Evolutionary conservation across 2,113 vertebrate genomes (phyloP).

Genomic region (Campylomormyrus tamandua): DNA sequence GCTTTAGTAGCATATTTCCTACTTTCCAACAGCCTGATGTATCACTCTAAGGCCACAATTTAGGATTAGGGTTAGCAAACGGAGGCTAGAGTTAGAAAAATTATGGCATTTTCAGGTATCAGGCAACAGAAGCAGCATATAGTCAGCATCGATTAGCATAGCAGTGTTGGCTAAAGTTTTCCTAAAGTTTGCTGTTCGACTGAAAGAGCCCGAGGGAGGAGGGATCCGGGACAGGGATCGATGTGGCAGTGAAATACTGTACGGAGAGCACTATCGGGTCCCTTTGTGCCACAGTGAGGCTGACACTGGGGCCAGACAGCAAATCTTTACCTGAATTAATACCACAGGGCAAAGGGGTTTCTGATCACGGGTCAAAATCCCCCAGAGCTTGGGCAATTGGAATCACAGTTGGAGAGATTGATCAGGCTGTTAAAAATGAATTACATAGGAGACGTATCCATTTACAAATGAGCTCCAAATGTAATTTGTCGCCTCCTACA

Average conservation of each 20-base stretch:
- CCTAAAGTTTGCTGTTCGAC: constrained; percentile 13
- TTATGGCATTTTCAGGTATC: too few species aligned
- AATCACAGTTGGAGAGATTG: constrained; percentile 34
- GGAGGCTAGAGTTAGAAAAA: too few species aligned
- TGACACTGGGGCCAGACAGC: constrained; percentile 21
- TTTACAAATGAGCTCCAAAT: constrained; percentile 21
- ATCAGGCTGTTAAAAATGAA: constrained; percentile 36
- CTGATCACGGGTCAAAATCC: constrained; percentile 7
- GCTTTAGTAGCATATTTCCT: too few species aligned
- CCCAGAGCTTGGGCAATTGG: constrained; percentile 29
- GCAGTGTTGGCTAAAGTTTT: background rate
- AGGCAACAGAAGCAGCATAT: background rate
- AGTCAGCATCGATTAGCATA: background rate
- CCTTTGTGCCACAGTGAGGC: background rate
- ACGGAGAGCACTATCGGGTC: constrained; percentile 32
- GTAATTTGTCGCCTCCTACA: background rate
- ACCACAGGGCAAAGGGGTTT: constrained; percentile 26
- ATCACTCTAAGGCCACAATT: too few species aligned
- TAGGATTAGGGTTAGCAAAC: too few species aligned
- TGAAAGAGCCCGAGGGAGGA: background rate
- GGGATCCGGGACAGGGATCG: constrained; percentile 16
- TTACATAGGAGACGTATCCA: constrained; percentile 35
- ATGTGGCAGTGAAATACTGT: constrained; percentile 37
- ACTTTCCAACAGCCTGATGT: too few species aligned
- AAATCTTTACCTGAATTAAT: constrained; percentile 44